phyloP scores from a whole-genome alignment of 2,113 vertebrate genomes.

The Pan paniscus region DNA sequence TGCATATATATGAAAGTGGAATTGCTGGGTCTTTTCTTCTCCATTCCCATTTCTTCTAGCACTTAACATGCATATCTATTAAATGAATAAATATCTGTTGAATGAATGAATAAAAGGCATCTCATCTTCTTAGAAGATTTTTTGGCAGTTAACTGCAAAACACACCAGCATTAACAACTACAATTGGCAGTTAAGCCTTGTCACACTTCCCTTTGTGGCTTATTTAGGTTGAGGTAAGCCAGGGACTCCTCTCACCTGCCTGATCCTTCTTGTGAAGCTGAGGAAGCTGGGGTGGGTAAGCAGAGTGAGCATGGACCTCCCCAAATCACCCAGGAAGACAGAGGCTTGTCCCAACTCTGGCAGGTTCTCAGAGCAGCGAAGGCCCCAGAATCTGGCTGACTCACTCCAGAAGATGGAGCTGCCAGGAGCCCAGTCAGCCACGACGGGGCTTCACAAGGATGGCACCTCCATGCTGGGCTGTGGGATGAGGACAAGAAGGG shows the following conservation, averaged over 20 bases:
- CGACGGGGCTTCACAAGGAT: background rate
- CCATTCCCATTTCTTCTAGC: background rate
- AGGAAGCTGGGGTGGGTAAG: background rate
- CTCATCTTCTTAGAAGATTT: background rate
- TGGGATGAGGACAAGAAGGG: background rate
- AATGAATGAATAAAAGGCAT: background rate
- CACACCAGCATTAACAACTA: background rate
- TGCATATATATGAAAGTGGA: too few relatives aligned
- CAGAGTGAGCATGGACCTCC: background rate
- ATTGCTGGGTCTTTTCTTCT: background rate
- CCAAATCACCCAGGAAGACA: background rate
- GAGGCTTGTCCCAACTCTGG: background rate
- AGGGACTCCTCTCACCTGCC: background rate
- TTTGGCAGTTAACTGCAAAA: background rate
- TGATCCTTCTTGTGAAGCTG: background rate
- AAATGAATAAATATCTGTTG: background rate
- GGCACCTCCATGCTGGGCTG: fast-evolving
- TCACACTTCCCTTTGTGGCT: background rate
- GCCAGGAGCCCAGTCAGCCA: background rate
- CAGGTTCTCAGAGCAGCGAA: background rate
- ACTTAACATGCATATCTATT: background rate
- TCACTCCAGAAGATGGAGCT: background rate
- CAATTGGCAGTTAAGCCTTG: background rate
- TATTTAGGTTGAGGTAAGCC: background rate
- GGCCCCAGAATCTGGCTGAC: background rate